Evolutionary conservation across 2,113 vertebrate species (phyloP).

Genomic region (Saimiri boliviensis): DNA sequence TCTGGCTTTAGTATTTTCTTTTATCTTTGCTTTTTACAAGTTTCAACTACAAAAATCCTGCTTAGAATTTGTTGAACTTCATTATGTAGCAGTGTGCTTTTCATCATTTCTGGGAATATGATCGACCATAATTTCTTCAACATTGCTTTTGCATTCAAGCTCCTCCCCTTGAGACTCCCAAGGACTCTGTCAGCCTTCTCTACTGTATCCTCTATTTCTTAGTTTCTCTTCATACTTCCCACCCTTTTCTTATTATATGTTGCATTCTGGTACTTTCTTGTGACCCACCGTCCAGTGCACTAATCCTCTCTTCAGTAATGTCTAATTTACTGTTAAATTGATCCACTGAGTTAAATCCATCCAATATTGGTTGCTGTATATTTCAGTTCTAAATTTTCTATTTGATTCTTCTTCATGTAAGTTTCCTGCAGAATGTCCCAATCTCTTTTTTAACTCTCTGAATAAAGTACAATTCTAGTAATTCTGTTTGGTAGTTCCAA

Average conservation of each 20-base stretch:
- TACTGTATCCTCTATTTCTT: background rate
- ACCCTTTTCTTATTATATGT: background rate
- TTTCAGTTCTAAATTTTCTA: conserved; percentile 25
- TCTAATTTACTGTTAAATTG: conserved; percentile 13
- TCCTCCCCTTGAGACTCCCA: background rate
- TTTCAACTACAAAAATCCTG: conserved; percentile 6
- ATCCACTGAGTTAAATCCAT: background rate
- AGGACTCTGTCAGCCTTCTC: background rate
- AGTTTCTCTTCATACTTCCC: background rate
- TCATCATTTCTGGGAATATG: background rate
- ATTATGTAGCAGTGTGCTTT: background rate
- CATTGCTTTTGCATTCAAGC: background rate
- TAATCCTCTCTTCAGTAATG: conserved; percentile 6
- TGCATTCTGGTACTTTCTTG: conserved; percentile 16
- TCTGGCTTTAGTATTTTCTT: background rate
- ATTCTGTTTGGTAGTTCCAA: background rate
- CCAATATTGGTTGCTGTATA: background rate
- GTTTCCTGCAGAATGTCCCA: background rate
- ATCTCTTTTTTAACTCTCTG: background rate
- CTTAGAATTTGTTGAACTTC: background rate
- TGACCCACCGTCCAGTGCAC: background rate
- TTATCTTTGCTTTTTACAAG: background rate
- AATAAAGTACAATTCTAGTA: background rate
- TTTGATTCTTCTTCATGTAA: conserved; percentile 21
- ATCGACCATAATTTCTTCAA: background rate